A percentile compares a stretch with the other conserved stretches of the same genome.
These are phyloP conservation scores for Leucania comma DNA, from an alignment of 2,888 invertebrate species.

Conservation along the genomic window DNA sequence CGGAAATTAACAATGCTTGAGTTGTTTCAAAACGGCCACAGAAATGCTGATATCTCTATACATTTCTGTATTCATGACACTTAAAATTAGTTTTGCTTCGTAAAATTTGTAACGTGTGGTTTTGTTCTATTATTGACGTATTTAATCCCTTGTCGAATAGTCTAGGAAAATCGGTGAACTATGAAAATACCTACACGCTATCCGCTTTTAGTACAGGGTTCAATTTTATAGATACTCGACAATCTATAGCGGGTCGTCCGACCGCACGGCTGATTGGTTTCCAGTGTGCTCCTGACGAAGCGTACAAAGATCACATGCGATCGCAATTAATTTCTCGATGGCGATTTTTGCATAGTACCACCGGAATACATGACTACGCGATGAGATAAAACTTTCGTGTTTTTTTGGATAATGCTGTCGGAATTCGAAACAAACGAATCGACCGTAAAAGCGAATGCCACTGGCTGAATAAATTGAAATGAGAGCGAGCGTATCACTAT, in stretches of 20 bases:
- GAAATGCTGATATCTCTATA: conserved; percentile 6
- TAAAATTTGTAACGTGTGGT: conserved; percentile 13
- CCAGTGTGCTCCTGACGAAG: conserved; percentile 38
- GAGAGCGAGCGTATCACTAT: conserved; percentile 7
- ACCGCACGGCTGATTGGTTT: conserved; percentile 64
- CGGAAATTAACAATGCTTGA: conserved; percentile 47
- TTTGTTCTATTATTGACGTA: conserved; percentile 18
- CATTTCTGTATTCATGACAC: conserved; percentile 25
- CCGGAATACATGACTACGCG: conserved; percentile 12
- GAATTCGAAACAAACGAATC: background rate
- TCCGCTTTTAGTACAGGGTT: conserved; percentile 39
- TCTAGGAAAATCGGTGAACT: background rate
- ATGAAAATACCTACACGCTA: background rate
- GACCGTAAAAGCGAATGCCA: background rate
- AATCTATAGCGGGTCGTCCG: conserved; percentile 34
- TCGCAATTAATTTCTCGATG: conserved; percentile 54
- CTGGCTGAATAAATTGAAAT: conserved; percentile 24
- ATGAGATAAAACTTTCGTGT: conserved; percentile 13
- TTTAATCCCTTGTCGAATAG: conserved; percentile 5
- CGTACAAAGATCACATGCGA: conserved; percentile 54
- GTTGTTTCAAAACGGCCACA: conserved; percentile 15
- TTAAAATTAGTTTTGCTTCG: conserved; percentile 32
- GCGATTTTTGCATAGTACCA: conserved; percentile 44
- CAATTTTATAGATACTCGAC: conserved; percentile 45
- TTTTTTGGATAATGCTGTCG: conserved; percentile 3